phyloP scores from a whole-genome alignment of 2,888 invertebrate species.

The Argyra leucocephala region DNA sequence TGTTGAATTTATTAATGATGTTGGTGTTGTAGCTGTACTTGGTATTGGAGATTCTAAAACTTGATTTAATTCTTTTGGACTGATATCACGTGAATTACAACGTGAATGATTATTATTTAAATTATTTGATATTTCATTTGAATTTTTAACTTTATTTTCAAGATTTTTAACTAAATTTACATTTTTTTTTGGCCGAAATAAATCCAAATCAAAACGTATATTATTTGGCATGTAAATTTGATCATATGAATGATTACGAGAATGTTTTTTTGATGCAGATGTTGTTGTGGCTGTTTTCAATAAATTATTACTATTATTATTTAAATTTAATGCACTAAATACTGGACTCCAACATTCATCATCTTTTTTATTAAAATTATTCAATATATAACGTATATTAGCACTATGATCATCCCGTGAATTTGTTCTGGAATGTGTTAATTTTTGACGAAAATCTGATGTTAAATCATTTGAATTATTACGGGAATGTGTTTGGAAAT shows the following conservation, averaged over 20 bases:
- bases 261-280: slow-evolving; percentile 34
- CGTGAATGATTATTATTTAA: slow-evolving; percentile 35
- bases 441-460: slow-evolving; percentile 32
- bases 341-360: slow-evolving; percentile 22
- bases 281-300: not conserved
- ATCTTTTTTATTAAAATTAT: slow-evolving; percentile 36
- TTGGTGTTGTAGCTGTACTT: not conserved
- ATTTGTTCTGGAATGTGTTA: slow-evolving; percentile 36
- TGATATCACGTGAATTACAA: slow-evolving; percentile 22
- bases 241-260: slow-evolving; percentile 43
- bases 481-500: slow-evolving; percentile 40
- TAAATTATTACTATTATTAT: slow-evolving; percentile 35
- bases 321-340: slow-evolving; percentile 6
- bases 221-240: slow-evolving; percentile 44
- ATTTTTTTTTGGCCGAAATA: slow-evolving; percentile 38
- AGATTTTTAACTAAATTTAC: slow-evolving; percentile 41
- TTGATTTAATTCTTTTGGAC: slow-evolving; percentile 10
- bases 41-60: not conserved
- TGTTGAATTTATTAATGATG: slow-evolving; percentile 20
- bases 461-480: slow-evolving; percentile 43
- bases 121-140: slow-evolving; percentile 36
- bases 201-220: slow-evolving; percentile 42
- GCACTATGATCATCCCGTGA: slow-evolving; percentile 36
- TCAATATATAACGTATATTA: slow-evolving; percentile 41
- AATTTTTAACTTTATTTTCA: slow-evolving; percentile 38